Evolutionary conservation across 2,113 vertebrate genomes (phyloP).

Genomic region (Egretta garzetta): DNA sequence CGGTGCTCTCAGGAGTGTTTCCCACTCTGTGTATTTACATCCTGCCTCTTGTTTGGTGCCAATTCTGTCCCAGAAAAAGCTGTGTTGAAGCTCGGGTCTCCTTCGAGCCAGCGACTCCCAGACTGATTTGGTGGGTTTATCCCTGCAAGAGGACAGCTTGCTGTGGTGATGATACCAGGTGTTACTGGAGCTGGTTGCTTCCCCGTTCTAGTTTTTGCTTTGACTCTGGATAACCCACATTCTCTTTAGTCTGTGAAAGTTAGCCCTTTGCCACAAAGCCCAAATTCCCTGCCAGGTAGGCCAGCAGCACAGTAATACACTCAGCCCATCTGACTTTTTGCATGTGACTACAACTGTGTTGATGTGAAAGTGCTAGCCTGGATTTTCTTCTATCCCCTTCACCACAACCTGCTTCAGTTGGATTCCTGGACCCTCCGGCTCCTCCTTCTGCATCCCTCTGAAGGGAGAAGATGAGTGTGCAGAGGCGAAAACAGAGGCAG

Average conservation of each 20-base stretch:
- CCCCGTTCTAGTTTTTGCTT: background rate
- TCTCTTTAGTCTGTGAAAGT: background rate
- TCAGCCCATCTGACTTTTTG: background rate
- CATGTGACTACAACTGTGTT: fast-evolving
- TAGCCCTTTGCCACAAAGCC: background rate
- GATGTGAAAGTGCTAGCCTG: background rate
- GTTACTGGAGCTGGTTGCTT: background rate
- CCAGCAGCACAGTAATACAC: background rate
- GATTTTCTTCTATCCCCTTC: background rate
- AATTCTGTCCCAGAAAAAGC: background rate
- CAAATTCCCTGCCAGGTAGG: background rate
- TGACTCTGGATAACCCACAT: background rate
- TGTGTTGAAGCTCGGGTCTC: fast-evolving
- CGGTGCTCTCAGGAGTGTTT: background rate
- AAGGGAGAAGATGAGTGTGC: background rate
- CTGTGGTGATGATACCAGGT: background rate
- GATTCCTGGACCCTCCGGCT: background rate
- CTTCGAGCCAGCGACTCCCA: background rate
- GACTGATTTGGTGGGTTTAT: fast-evolving
- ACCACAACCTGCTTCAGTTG: background rate
- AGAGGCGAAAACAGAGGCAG: background rate
- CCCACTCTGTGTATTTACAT: fast-evolving
- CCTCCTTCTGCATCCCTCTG: background rate
- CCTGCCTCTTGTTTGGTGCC: background rate
- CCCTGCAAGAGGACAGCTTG: background rate